A percentile compares a stretch with the other conserved stretches of the same genome.
These are phyloP conservation scores for Drosophila heteroneura DNA, from an alignment of 2,888 invertebrate genomes.

Conservation along the genomic window DNA sequence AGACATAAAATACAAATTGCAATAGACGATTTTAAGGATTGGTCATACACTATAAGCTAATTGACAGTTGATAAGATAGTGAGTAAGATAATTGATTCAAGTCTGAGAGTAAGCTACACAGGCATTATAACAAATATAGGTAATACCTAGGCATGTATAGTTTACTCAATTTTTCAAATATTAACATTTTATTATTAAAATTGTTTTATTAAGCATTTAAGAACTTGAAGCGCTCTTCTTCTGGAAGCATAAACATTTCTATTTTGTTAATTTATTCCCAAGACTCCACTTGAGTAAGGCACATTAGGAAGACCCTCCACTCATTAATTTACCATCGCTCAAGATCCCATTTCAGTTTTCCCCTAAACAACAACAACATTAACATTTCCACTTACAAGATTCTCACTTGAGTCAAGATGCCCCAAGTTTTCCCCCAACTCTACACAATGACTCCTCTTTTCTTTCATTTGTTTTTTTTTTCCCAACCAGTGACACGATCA, in stretches of 20 bases:
- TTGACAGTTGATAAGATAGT: constrained; percentile 28
- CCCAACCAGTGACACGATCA: constrained; percentile 55
- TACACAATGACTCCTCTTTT: constrained; percentile 40
- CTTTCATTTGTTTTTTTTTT: background rate
- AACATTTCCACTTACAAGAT: constrained; percentile 29
- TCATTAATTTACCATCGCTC: constrained; percentile 23
- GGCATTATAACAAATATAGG: background rate
- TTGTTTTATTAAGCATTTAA: background rate
- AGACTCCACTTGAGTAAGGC: constrained; percentile 10
- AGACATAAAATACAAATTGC: constrained; percentile 35
- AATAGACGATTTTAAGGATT: constrained; percentile 31
- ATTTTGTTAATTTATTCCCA: constrained; percentile 10
- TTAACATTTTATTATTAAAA: background rate
- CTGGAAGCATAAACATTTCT: constrained; percentile 2
- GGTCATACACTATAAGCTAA: constrained; percentile 28
- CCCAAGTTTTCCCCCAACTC: background rate
- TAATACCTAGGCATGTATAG: background rate
- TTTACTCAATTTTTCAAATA: background rate
- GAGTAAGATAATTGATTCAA: background rate
- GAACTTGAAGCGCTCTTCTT: background rate
- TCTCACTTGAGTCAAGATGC: constrained; percentile 3
- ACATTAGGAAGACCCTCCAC: constrained; percentile 1
- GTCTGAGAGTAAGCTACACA: background rate
- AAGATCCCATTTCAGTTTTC: constrained; percentile 16
- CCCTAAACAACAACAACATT: constrained; percentile 9